Base-by-base conservation (phyloP, 2,113 vertebrate genomes). In the Steatornis caripensis region DNA sequence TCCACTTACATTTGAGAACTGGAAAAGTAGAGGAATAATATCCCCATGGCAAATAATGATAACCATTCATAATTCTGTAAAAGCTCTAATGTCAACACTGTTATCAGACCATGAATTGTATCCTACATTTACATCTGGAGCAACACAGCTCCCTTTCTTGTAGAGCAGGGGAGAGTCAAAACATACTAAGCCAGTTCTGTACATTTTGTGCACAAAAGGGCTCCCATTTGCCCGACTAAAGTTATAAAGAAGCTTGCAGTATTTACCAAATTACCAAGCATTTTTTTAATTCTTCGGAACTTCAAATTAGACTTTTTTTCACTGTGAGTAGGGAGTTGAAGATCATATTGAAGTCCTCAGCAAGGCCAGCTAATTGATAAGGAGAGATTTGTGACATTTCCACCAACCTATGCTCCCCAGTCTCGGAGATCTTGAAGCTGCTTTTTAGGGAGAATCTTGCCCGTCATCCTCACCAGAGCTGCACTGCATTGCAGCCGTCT, bases 11-110 rank as follows among this genome's bases (percentile, higher is more conserved):
- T 92, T 37, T 84, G 34, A 92, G 75, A 86, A 75, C 19, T 34
- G 12, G 45, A 78, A 71, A 85, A 78, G 46, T 1, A 51, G 51
- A 84, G 22, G 10, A 91, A 66, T 64, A 39, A 4, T 70, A 93
- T 87, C 49, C 37, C 34, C 51, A 29, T 71, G 64, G 32, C 27
- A 86, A 93, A 94, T 65, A 93, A 89, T 46, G 45, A 85, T 65
- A 96, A 46, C 34, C 12, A 37, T 90, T 78, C 19, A 34, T 70
- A 93, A 89, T 78, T 90, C 89, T 41, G 16, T 60, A 71, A 90
- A 85, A 81, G 32, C 27, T 81, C 9, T 77, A 77, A 34, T 3
- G 15, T 78, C 60, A 91, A 58, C 21, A 64, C 16, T 6, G 4
- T 75, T 87, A 51, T 66, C 72, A 78, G 69, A 78, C 41, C 55